Conservation (phyloP, 2,888 invertebrate genomes). For the Nephrotoma flavescens region DNA sequence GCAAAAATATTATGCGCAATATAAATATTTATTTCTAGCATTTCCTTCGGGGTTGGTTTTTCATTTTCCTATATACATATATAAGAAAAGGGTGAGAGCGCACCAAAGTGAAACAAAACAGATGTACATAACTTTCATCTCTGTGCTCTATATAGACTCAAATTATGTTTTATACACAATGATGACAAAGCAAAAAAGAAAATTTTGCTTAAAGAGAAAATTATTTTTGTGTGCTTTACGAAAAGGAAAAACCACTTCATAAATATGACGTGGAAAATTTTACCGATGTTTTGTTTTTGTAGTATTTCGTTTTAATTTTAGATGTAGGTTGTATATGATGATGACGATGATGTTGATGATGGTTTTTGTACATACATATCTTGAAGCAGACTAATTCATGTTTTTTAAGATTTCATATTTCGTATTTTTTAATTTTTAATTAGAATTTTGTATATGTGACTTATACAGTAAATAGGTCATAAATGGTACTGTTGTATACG, state of each 20-base stretch:
- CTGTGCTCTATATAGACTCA: background rate
- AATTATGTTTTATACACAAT: background rate
- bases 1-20: background rate
- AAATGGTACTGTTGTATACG: background rate
- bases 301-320: background rate
- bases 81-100: background rate
- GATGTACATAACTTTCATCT: background rate
- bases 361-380: background rate
- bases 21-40: background rate
- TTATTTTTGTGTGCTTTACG: background rate
- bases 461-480: background rate
- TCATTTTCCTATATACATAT: background rate
- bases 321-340: background rate
- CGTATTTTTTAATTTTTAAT: background rate
- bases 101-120: background rate
- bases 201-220: background rate
- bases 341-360: background rate
- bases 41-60: background rate
- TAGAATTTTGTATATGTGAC: background rate
- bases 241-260: background rate
- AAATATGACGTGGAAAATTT: background rate
- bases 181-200: background rate
- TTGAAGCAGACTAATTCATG: background rate
- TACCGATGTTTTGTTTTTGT: background rate
- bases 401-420: background rate